Percentiles rank a stretch among this genome's conserved stretches.
phyloP scores from a whole-genome alignment of 2,113 vertebrate species.

The Carlito syrichta region DNA sequence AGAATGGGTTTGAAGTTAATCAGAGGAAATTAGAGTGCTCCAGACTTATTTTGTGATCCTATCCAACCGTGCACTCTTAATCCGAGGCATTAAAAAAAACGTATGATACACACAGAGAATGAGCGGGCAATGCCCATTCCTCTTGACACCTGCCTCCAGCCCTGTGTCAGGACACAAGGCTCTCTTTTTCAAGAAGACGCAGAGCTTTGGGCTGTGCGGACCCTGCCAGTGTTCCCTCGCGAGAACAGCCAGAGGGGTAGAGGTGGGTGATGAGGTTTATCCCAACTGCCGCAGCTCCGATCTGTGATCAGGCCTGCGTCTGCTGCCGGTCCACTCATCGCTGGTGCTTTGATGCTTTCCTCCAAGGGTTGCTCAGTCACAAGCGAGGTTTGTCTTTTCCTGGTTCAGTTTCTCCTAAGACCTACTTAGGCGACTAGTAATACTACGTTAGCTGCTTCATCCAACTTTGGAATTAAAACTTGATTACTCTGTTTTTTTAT shows the following conservation, averaged over 20 bases:
- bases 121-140: background rate
- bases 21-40: background rate
- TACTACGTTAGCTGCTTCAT: background rate
- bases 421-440: background rate
- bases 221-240: background rate
- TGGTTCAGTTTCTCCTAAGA: background rate
- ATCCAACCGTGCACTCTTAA: background rate
- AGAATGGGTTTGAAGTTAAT: background rate
- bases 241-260: background rate
- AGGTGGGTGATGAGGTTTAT: background rate
- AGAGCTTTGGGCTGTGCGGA: background rate
- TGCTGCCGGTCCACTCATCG: background rate
- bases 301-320: background rate
- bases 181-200: background rate
- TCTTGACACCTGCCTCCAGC: fast-evolving
- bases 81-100: background rate
- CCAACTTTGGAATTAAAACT: background rate
- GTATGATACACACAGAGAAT: background rate
- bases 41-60: background rate
- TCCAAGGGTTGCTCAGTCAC: background rate
- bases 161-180: background rate
- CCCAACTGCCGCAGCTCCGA: background rate
- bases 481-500: background rate
- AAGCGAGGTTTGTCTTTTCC: background rate
- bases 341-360: background rate